phyloP scores from a whole-genome alignment of 2,888 invertebrate genomes.

The Ochropleura leucogaster region DNA sequence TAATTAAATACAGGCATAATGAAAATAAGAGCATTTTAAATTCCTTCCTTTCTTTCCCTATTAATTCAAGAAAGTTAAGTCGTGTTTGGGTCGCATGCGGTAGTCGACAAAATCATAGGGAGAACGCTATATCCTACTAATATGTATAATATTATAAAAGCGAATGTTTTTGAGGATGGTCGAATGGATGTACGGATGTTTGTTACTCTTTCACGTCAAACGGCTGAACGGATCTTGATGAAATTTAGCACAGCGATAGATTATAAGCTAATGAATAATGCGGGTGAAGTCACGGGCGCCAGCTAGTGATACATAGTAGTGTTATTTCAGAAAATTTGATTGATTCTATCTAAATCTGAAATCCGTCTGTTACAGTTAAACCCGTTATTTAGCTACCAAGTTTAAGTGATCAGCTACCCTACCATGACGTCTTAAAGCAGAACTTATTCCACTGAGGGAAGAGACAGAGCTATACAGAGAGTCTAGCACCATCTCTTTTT shows the following conservation, averaged over 20 bases:
- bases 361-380: background rate
- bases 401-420: background rate
- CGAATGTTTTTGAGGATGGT: no score
- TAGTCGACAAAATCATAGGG: background rate
- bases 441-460: no score
- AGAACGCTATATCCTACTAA: background rate
- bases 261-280: no score
- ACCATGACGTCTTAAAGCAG: no score
- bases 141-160: no score
- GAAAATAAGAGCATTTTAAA: slow-evolving; percentile 5
- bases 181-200: no score
- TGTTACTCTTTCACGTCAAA: no score
- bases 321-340: background rate
- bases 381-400: background rate
- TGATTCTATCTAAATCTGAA: background rate
- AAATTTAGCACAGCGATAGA: no score
- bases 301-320: background rate
- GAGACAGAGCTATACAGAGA: no score
- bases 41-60: background rate
- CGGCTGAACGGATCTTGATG: no score
- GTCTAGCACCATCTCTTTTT: no score
- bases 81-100: background rate
- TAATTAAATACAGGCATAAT: slow-evolving; percentile 18
- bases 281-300: no score
- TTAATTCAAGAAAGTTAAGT: background rate